Conservation (phyloP, 2,113 vertebrate species). For the Psilopsiagon aurifrons region DNA sequence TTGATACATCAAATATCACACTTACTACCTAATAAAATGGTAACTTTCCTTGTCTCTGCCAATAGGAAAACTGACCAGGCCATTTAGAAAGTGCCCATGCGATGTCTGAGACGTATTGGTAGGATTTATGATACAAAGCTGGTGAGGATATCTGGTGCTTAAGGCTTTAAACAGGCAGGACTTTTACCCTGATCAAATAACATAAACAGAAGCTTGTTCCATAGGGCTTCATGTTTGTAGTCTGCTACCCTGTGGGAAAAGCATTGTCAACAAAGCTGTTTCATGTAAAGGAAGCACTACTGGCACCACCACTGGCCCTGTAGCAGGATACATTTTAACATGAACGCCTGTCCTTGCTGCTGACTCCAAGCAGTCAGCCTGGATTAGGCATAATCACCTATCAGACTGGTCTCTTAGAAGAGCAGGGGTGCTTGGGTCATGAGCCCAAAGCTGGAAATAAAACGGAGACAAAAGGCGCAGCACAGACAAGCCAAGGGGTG, state of each 20-base stretch:
- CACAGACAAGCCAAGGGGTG: not conserved
- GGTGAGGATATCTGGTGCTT: not conserved
- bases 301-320: not conserved
- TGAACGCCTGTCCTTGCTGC: not conserved
- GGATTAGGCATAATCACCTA: not conserved
- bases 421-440: not conserved
- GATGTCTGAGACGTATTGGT: not conserved
- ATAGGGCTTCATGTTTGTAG: not conserved
- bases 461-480: not conserved
- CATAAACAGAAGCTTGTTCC: not conserved
- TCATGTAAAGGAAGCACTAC: not conserved
- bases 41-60: not conserved
- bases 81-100: not conserved
- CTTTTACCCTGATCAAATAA: not conserved
- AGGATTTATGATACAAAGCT: not conserved
- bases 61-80: not conserved
- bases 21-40: not conserved
- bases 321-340: not conserved
- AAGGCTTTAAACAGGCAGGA: not conserved
- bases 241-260: not conserved
- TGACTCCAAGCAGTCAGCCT: accelerated
- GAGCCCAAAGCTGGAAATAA: not conserved
- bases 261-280: not conserved
- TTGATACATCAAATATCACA: not conserved
- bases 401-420: not conserved